A percentile compares a stretch with the other conserved stretches of the same genome.
Conservation (phyloP, 23 tunicate genomes). For the Halocynthia aurantium region DNA sequence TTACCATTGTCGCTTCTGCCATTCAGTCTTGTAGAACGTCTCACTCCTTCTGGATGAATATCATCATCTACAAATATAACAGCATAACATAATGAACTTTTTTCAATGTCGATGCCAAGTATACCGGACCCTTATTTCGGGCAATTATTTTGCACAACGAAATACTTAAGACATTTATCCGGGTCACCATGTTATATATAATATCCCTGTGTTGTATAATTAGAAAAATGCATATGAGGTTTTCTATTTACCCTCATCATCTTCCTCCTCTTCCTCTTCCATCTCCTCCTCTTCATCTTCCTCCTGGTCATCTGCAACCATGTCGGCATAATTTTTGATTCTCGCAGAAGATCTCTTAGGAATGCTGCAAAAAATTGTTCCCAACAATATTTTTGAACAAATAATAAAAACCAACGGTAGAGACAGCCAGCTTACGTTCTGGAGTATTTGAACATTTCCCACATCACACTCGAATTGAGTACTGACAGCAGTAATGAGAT, state of each 20-base stretch:
- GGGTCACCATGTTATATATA: no score
- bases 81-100: no score
- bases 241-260: neutral
- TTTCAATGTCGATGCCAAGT: no score
- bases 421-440: conserved; percentile 30
- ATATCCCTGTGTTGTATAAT: no score
- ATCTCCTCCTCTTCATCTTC: conserved; percentile 3
- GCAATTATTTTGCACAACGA: no score
- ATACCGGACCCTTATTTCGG: no score
- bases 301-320: conserved; percentile 26
- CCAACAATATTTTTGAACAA: neutral
- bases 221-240: no score
- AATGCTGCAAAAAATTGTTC: neutral
- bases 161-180: no score
- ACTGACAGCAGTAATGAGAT: conserved; percentile 36
- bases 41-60: no score
- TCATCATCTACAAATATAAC: no score
- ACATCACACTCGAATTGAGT: conserved; percentile 46
- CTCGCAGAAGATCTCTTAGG: conserved; percentile 27
- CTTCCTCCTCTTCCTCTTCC: conserved; percentile 32
- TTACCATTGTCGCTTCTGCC: no score
- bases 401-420: neutral
- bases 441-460: conserved; percentile 56
- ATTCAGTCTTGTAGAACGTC: no score
- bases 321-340: conserved; percentile 42